Evolutionary conservation across 1,140 invertebrate species (phyloP), one percentile per base, ranked within the genome.

Genomic region (Lethrus apterus): DNA sequence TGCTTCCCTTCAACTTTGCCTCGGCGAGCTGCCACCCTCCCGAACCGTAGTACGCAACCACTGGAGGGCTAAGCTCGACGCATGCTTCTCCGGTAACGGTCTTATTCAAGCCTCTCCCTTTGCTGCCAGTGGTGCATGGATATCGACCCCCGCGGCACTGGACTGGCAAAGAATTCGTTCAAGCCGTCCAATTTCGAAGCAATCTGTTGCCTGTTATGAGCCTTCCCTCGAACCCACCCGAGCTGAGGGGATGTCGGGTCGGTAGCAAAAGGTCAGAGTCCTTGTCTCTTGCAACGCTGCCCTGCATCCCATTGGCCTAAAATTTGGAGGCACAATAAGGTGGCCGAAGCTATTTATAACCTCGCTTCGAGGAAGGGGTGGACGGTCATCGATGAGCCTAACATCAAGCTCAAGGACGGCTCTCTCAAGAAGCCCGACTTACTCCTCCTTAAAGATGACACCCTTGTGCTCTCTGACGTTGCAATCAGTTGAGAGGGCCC

Each of bases 351-450:
- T 3, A 11, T 47, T 2, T 10, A n/a, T 20, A 2, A 13, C 13
- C 11, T 81, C 77, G 80, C 75, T 77, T 78, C 76, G 78, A 81
- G 78, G 70, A 73, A 71, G 73, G 75, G 77, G 1, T 53, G 41
- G 41, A 14, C 19, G 2, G 20, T 41, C n/a, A 26, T 46, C 19
- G 32, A 8, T 4, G 51, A 53, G 32, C 47, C 51, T 9, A 19
- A 35, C 4, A 20, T 50, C 20, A 20, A 35, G 8, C 15, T 10
- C n/a, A 1, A 33, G 2, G 47, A 50, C 2, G 43, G 47, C 2
- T 5, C 14, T 9, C 19, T 47, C 1, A 20, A 17, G 11, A 52
- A 44, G n/a, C 46, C 50, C 2, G 50, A 52, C 19, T 20, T 51
- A 2, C 1, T 49, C 9, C 9, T 52, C 3, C 3, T 15, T 5